Evolutionary conservation across 2,888 invertebrate species (phyloP).

Genomic region (Heterodera filipjevi): DNA sequence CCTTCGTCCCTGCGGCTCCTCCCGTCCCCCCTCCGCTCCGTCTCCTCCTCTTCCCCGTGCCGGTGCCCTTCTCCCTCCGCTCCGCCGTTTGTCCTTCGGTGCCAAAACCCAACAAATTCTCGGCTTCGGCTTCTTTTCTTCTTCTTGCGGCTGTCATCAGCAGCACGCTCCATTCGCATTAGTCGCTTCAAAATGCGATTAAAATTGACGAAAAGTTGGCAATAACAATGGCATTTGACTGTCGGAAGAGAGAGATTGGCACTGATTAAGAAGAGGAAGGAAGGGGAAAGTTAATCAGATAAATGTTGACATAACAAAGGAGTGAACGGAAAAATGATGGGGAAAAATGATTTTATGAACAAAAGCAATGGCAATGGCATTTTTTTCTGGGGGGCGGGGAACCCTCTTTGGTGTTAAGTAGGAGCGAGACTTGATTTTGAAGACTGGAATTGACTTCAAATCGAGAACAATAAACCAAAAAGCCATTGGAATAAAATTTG

Average conservation of each 20-base stretch:
- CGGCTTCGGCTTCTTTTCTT: background rate
- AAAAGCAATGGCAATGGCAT: background rate
- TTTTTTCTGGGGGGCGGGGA: too few species aligned
- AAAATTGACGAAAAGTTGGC: background rate
- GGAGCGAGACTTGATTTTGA: too few species aligned
- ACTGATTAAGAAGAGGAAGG: background rate
- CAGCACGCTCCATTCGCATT: conserved; percentile 5
- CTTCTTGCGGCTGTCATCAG: background rate
- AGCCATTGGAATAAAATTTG: background rate
- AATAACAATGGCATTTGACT: conserved; percentile 6
- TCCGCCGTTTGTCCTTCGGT: background rate
- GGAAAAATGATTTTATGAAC: background rate
- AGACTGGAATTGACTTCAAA: too few species aligned
- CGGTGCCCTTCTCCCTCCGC: background rate
- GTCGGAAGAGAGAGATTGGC: background rate
- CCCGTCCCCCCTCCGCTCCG: background rate
- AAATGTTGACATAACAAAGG: conserved; percentile 1
- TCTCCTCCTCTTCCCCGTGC: background rate
- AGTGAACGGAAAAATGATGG: background rate
- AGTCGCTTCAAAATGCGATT: conserved; percentile 17
- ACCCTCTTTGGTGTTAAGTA: too few species aligned
- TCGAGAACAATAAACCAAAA: background rate
- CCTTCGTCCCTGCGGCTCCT: background rate
- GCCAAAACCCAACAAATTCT: background rate
- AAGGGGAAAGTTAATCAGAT: background rate